Evolutionary conservation across 2,797 vertebrate species (phyloP), one percentile per base, ranked within the genome.

Genomic region (Brachyalestes nurse): DNA sequence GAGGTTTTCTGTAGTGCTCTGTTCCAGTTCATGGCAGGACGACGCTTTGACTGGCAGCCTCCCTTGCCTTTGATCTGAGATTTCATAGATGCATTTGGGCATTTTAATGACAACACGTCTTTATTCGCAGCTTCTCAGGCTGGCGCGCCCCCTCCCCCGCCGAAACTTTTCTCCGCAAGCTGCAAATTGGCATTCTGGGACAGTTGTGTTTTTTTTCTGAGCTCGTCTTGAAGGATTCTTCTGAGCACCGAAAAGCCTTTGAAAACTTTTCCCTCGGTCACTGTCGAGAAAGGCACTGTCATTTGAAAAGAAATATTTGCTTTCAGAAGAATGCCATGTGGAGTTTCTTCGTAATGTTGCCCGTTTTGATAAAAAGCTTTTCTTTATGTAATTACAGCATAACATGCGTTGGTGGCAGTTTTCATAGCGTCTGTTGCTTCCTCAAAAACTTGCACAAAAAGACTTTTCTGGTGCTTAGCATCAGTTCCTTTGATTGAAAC

Each of bases 81-180:
- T 90, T 88, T 91, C 85, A 89, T 79, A 90, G 90, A 92, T 88
- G 91, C 88, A 82, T 90, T 89, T 75, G 77, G 88, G 90, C 89
- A 86, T 90, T 91, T 94, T 90, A 92, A 88, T 92, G 91, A 92
- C 92, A 92, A 90, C 88, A 86, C 82, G 85, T 91, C 91, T 92
- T 86, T 88, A 91, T 92, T 91, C 84, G 60, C 19, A 69, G 55
- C 25, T 19, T 74, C 74, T 65, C 74, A 70, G 74, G 75, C 80
- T 81, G 61, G 28, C 65, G 62, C 78, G 72, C 58, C 77, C 76
- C 49, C 40, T 62, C 69, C 64, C 60, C 60, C 28, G 34, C 42
- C 4, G 45, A 70, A 72, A 79, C 78, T 83, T 77, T 81, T 61
- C 81, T 82, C 72, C 28, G 70, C 58, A 49, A 79, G 75, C 84